Percentiles rank a stretch among this genome's conserved stretches.
Conservation (phyloP, 92 coral and sea anemone species). For the Virgularia gustaviana region DNA sequence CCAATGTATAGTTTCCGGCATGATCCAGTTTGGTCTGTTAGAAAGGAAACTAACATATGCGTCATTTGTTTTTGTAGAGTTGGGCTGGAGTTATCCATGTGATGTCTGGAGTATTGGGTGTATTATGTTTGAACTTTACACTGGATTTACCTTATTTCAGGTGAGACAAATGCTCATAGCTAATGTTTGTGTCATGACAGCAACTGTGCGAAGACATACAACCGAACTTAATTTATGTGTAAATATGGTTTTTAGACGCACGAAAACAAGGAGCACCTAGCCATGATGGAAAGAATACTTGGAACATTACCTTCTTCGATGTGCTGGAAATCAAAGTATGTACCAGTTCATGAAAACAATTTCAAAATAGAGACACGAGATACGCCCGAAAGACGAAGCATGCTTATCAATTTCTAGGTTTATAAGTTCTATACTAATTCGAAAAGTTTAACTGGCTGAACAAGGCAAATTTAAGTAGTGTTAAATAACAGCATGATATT, state of each 20-base stretch:
- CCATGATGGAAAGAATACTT: conserved; percentile 97
- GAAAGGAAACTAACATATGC: neutral
- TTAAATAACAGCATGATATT: neutral
- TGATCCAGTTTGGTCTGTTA: neutral
- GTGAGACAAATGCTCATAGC: no score
- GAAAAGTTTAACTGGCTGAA: neutral
- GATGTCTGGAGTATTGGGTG: conserved; percentile 97
- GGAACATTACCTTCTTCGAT: conserved; percentile 76
- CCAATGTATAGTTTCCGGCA: neutral
- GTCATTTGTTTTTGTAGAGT: conserved; percentile 53
- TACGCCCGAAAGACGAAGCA: no score
- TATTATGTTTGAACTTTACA: conserved; percentile 92
- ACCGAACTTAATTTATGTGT: neutral
- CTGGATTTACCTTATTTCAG: conserved; percentile 97
- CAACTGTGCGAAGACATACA: no score
- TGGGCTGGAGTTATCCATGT: conserved; percentile 92
- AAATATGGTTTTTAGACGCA: conserved; percentile 64
- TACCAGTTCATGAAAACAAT: no score
- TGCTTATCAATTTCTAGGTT: no score
- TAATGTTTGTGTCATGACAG: no score
- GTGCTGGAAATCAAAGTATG: conserved; percentile 81
- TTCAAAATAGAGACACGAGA: no score
- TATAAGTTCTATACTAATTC: neutral
- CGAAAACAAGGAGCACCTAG: conserved; percentile 92
- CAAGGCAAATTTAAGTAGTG: neutral